Percentiles rank a stretch among this genome's conserved stretches.
phyloP scores from a whole-genome alignment of 1,140 invertebrate genomes.

The Bombus polaris region DNA sequence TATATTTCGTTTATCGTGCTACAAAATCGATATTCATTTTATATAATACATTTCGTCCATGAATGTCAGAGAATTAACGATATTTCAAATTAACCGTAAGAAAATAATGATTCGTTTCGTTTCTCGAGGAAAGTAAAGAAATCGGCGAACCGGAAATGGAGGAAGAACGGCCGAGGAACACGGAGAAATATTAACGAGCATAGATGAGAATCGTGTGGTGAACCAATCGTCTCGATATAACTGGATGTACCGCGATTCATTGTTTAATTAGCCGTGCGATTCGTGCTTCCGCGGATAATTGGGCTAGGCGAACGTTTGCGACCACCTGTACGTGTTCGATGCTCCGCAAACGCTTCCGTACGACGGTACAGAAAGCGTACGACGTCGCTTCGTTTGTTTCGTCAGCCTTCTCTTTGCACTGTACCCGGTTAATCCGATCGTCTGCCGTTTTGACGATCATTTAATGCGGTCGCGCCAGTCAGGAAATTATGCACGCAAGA shows the following conservation, averaged over 20 bases:
- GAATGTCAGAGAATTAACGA: too few relatives aligned
- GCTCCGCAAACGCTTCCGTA: neutral
- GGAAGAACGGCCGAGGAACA: neutral
- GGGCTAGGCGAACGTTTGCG: slow-evolving; percentile 1
- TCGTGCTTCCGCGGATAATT: slow-evolving; percentile 36
- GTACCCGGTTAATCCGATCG: slow-evolving; percentile 1
- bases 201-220: neutral
- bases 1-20: too few relatives aligned
- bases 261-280: slow-evolving; percentile 44
- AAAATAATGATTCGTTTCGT: too few relatives aligned
- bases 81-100: too few relatives aligned
- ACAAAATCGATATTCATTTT: too few relatives aligned
- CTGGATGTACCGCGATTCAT: slow-evolving; percentile 19
- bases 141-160: neutral
- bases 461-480: too few relatives aligned
- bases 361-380: neutral
- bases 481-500: slow-evolving; percentile 17
- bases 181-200: neutral
- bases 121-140: neutral
- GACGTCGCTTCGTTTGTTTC: neutral
- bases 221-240: neutral
- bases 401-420: slow-evolving; percentile 1
- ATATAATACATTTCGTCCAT: neutral
- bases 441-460: neutral
- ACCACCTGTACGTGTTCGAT: slow-evolving; percentile 7